Evolutionary conservation across 2,888 invertebrate genomes (phyloP), one percentile per base, ranked within the genome.

Genomic region (Drosophila niveifrons): DNA sequence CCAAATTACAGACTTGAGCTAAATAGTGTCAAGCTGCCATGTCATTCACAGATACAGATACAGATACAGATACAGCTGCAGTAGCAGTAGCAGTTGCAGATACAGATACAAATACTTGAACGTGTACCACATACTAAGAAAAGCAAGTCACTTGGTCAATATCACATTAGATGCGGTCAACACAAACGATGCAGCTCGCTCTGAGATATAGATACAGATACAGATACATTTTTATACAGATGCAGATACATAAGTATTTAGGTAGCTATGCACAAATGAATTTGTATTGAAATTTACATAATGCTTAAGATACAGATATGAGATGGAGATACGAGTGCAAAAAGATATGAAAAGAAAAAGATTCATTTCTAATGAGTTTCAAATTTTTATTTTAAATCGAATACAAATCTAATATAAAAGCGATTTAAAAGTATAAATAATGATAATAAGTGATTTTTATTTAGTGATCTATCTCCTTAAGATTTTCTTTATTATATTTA

Each of bases 71-170:
- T 7, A 28, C 43, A 43, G 13, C 10, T 18, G 29, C 48, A 58
- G 10, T 13, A 18, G 10, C 63, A 51, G 36, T 39, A 51, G 56
- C 55, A 59, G 48, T 48, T 50, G 44, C 41, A 43, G 48, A 28
- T 23, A 41, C 65, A 59, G 48, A 61, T 50, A 53, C 41, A 43
- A 41, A 28, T 23, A 41, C 65, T 53, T 31, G 41, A n/a, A 31
- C 48, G 28, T 47, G 58, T 43, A 43, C 53, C 31, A 48, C 41
- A 15, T 46, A 52, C 51, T 41, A 29, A 4, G 23, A 46, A 64
- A 72, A 63, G 36, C 69, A 58, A 81, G 67, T 72, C 73, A 80
- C 75, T 82, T 78, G 82, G 82, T 82, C 82, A 82, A 82, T 82
- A 82, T 66, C 82, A 82, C 62, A 67, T 82, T 71, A 58, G 82